Base-by-base conservation (phyloP, 2,797 vertebrate genomes). In the Hypotaenidia philippensis region DNA sequence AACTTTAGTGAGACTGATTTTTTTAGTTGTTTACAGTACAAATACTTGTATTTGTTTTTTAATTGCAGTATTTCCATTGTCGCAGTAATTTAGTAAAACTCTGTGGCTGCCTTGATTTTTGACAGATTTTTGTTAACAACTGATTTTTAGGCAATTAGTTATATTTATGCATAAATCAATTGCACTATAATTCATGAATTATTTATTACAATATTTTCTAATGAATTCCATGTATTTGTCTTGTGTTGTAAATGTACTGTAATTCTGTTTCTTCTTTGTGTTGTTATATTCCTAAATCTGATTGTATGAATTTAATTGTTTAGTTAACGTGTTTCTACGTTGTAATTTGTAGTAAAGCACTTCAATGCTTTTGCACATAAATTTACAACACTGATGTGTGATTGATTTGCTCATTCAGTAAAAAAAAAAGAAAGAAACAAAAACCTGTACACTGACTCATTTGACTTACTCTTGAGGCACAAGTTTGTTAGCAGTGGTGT, bases 101-200 rank as follows among this genome's bases (percentile, higher is more conserved):
- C 97, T 98, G 96, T 98, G 97, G 97, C 97, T 97, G 98, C 98
- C 98, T 99, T 99, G 98, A 98, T 98, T 98, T 98, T 98, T 98
- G 98, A 98, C 98, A 97, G 97, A 98, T 98, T 98, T 98, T 98
- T 98, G 98, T 98, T 98, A 97, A 98, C 98, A 98, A 98, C 98
- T 93, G 95, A 98, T 98, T 98, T 98, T 98, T 98, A 98, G 98
- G 97, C 98, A 98, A 98, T 99, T 98, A 98, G 98, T 98, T 99
- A 98, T 98, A 98, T 99, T 99, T 99, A 99, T 99, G 98, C 99
- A 99, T 99, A 98, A 98, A 99, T 99, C 98, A 98, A 98, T 99
- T 99, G 99, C 99, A 99, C 99, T 99, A 99, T 99, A 98, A 99
- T 99, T 99, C 99, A 97, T 98, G 98, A 98, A 98, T 98, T 98